Evolutionary conservation across 2,797 vertebrate genomes (phyloP).

Genomic region (Syncerus caffer): DNA sequence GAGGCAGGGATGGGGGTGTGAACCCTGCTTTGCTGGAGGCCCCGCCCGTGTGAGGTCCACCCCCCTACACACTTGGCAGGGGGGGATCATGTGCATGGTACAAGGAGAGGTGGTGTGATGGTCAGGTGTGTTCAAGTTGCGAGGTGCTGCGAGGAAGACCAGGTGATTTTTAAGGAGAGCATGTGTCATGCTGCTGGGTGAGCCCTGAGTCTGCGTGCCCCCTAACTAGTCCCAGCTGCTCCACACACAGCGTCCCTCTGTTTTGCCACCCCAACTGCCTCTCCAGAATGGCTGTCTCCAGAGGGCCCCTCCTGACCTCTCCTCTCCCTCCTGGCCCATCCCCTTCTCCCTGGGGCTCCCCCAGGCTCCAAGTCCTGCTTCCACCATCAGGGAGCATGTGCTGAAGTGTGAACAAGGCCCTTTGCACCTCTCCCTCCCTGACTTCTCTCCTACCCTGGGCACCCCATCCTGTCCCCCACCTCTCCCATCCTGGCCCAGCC

Average conservation of each 20-base stretch:
- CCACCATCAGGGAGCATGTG: not conserved
- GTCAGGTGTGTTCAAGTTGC: fast-evolving
- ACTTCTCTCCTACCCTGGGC: fast-evolving
- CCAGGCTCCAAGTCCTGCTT: not conserved
- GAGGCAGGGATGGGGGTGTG: not conserved
- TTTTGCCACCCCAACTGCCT: no score
- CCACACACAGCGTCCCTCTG: not conserved
- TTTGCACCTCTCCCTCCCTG: fast-evolving
- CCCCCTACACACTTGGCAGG: fast-evolving
- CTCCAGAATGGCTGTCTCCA: not conserved
- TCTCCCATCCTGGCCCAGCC: not conserved
- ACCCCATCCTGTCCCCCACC: not conserved
- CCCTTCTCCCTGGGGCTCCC: not conserved
- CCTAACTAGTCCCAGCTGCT: not conserved
- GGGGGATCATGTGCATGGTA: fast-evolving
- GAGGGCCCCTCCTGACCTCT: not conserved
- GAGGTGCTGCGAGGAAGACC: fast-evolving
- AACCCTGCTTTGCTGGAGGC: not conserved
- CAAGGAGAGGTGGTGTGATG: not conserved
- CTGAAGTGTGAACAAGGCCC: no score
- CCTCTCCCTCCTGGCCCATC: not conserved
- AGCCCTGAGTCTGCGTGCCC: fast-evolving
- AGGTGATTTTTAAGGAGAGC: not conserved
- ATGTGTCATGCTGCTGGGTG: fast-evolving
- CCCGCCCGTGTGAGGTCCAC: fast-evolving